Percentiles rank a stretch among this genome's conserved stretches.
These are phyloP conservation scores for Brienomyrus longianalis DNA, from an alignment of 2,113 vertebrate genomes.

Conservation along the genomic window DNA sequence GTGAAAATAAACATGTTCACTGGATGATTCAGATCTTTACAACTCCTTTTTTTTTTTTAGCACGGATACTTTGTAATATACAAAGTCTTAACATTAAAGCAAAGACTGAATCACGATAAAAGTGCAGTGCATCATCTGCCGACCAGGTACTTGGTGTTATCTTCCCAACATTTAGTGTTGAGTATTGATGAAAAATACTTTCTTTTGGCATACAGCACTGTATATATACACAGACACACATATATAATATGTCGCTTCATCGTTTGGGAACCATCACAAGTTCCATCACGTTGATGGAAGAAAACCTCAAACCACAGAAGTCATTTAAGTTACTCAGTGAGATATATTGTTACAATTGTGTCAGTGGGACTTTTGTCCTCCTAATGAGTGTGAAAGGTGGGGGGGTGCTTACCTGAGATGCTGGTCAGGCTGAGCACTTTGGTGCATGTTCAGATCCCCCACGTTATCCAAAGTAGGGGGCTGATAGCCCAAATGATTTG, in stretches of 20 bases:
- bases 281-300: not conserved
- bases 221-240: not conserved
- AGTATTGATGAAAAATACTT: not conserved
- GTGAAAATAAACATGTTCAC: not conserved
- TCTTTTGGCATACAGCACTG: not conserved
- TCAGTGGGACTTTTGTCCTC: not conserved
- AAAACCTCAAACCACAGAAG: not conserved
- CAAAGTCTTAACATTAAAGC: not conserved
- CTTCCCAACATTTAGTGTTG: not conserved
- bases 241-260: not conserved
- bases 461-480: not conserved
- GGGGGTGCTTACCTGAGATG: not conserved
- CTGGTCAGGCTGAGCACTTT: not conserved
- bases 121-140: not conserved
- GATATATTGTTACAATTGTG: not conserved
- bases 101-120: not conserved
- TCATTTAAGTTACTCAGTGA: not conserved
- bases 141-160: not conserved
- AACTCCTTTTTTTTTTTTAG: not conserved
- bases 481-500: not conserved
- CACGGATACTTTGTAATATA: not conserved
- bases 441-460: not conserved
- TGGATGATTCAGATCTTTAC: not conserved
- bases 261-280: not conserved
- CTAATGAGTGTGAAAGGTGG: not conserved